Evolutionary conservation across 2,888 invertebrate genomes (phyloP), one percentile per base, ranked within the genome.

Genomic region (Drosophila kambysellisi): DNA sequence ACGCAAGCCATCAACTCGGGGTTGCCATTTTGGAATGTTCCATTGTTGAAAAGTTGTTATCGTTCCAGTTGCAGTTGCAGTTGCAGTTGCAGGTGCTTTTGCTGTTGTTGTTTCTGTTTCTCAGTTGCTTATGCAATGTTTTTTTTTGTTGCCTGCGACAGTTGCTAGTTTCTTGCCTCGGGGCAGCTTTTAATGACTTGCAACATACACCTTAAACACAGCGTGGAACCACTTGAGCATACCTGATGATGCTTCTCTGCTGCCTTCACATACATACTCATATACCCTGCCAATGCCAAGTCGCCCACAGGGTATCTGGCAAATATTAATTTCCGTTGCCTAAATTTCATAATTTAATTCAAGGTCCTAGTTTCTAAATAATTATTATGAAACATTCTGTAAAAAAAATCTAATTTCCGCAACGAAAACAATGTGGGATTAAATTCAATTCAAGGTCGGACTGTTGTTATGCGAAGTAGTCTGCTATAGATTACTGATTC

Each of bases 171-270:
- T 77, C 72, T 74, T 81, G 90, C 90, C 83, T 71, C 81, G 59
- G 79, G 86, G 48, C 60, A 68, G 33, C 66, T 88, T 87, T 87
- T 87, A 87, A 87, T 90, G 87, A 90, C 89, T 76, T 71, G 79
- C 77, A 53, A 78, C 84, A 88, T 81, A 83, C 83, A 83, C 81
- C 81, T 83, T 81, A 88, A 72, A 70, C 67, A 46, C 69, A 52
- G 63, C 54, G 53, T 32, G 60, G 35, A 62, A 59, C 73, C 58
- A 69, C 90, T 82, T 74, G 67, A 89, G 89, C 82, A 51, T 74
- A 62, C 30, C 71, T 71, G 70, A 80, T 66, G 78, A 59, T 46
- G 64, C 60, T 48, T 29, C 46, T 43, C 59, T 39, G 29, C 35
- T 39, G 50, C 29, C 62, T 48, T 56, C 11, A 43, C 43, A 56